A percentile compares a stretch with the other conserved stretches of the same genome.
These are phyloP conservation scores for Zaprionus ghesquierei DNA, from an alignment of 1,140 invertebrate species.

Conservation along the genomic window DNA sequence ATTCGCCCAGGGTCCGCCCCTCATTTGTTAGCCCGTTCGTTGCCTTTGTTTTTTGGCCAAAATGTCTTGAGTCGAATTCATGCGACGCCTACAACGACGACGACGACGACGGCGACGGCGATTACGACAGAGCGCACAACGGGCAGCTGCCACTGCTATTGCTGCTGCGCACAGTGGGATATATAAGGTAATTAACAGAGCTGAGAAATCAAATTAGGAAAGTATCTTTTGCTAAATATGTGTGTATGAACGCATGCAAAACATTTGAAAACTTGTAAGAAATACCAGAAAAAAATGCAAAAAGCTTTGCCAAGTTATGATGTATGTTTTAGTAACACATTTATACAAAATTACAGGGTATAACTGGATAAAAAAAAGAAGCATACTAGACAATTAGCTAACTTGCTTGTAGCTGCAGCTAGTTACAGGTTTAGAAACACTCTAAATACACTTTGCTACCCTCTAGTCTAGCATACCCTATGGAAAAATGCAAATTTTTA, in stretches of 20 bases:
- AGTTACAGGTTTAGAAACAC: background rate
- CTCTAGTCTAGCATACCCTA: background rate
- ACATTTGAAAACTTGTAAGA: background rate
- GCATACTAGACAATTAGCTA: background rate
- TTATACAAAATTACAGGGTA: background rate
- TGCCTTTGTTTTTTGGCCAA: slow-evolving; percentile 41
- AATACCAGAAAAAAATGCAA: background rate
- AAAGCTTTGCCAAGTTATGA: background rate
- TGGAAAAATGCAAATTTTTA: background rate
- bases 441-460: background rate
- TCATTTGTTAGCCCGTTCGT: slow-evolving; percentile 26
- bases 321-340: background rate
- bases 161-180: slow-evolving; percentile 10
- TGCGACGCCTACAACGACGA: slow-evolving; percentile 51
- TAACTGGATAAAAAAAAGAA: background rate
- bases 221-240: background rate
- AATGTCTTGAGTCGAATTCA: slow-evolving; percentile 52
- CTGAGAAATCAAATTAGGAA: background rate
- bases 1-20: slow-evolving; percentile 41
- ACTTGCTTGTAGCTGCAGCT: background rate
- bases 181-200: background rate
- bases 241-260: no score
- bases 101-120: slow-evolving; percentile 44
- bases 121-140: slow-evolving; percentile 36
- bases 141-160: slow-evolving; percentile 4